Conservation (phyloP, 2,797 vertebrate genomes). For the Spinus pinus region DNA sequence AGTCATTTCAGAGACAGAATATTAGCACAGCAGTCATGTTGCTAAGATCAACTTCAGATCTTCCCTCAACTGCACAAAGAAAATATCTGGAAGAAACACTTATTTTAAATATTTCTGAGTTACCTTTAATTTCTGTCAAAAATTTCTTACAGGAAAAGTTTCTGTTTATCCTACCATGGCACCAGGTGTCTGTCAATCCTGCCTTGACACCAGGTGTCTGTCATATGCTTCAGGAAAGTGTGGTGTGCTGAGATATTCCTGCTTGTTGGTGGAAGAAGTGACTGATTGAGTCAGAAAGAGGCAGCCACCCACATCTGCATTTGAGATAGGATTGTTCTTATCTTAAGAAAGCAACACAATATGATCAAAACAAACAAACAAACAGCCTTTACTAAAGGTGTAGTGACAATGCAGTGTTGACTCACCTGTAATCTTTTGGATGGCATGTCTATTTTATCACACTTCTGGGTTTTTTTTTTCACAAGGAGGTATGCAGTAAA, state of each 20-base stretch:
- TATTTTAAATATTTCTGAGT: neutral
- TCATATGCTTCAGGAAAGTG: neutral
- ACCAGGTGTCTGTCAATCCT: neutral
- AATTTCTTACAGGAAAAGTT: neutral
- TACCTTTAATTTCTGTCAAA: neutral
- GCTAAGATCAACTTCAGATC: neutral
- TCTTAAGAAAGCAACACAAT: neutral
- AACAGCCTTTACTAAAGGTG: neutral
- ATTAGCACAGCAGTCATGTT: neutral
- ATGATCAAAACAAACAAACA: neutral
- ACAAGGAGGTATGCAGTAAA: rapidly evolving
- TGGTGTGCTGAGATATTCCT: neutral
- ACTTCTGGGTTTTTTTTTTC: neutral
- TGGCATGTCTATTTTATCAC: neutral
- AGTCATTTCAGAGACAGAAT: neutral
- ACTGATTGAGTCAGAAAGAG: neutral
- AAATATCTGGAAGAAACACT: neutral
- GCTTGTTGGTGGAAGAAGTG: neutral
- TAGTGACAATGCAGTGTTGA: neutral
- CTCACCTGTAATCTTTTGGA: neutral
- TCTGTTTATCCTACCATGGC: neutral
- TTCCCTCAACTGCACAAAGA: neutral
- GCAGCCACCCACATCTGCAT: neutral
- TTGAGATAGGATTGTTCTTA: neutral
- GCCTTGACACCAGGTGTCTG: neutral